Evolutionary conservation across 1,140 invertebrate genomes (phyloP).

Genomic region (Euglossa dilemma): DNA sequence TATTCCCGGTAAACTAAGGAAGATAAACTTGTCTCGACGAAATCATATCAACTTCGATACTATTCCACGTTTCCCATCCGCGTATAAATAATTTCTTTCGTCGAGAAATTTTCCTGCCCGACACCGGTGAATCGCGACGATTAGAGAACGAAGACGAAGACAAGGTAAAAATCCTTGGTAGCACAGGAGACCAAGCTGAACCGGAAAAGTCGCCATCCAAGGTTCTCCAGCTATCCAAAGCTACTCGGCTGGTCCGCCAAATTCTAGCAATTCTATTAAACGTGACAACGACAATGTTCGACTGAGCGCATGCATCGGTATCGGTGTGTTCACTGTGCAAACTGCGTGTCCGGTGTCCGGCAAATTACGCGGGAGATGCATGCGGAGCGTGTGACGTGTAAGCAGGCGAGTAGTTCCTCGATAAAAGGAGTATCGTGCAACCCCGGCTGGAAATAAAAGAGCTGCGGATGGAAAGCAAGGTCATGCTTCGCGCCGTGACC

Average conservation of each 20-base stretch:
- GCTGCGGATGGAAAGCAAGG: conserved; percentile 14
- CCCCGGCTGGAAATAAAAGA: conserved; percentile 20
- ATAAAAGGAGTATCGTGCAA: conserved; percentile 2
- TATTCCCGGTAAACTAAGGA: no score
- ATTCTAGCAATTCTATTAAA: neutral
- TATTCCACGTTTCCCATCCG: no score
- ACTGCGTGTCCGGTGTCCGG: neutral
- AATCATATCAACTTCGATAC: no score
- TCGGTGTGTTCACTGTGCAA: conserved; percentile 8
- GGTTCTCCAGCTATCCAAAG: neutral
- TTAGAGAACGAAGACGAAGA: no score
- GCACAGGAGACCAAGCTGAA: neutral
- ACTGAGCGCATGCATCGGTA: conserved; percentile 55
- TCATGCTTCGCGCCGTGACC: neutral
- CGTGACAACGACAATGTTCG: neutral
- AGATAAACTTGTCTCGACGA: no score
- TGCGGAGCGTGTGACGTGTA: conserved; percentile 45
- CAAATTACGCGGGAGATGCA: conserved; percentile 28
- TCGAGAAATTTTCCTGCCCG: no score
- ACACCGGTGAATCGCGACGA: no score
- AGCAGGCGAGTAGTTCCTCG: neutral
- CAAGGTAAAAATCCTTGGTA: no score
- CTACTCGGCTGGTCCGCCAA: neutral
- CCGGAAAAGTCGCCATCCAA: no score
- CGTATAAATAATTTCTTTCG: no score